Conservation (phyloP, 2,113 vertebrate genomes). For the Oncorhynchus masou region DNA sequence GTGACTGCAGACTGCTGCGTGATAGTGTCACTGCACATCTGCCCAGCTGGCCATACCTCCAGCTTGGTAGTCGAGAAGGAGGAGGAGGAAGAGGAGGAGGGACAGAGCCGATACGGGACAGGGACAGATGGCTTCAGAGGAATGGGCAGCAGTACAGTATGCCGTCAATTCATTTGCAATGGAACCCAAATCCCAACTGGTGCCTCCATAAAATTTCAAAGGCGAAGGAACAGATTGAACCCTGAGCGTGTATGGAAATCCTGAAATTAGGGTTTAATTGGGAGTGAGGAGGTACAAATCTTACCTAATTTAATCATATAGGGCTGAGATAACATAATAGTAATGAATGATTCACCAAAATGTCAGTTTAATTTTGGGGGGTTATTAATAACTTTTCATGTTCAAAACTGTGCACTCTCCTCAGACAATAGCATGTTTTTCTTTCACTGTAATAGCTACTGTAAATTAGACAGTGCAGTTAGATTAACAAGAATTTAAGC, state of each 20-base stretch:
- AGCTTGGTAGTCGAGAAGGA: slow-evolving; percentile 7
- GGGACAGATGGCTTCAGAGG: slow-evolving; percentile 53
- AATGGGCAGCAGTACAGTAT: slow-evolving; percentile 2
- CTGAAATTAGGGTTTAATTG: slow-evolving; percentile 38
- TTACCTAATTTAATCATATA: neutral
- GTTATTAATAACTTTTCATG: too few relatives aligned
- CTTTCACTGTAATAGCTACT: too few relatives aligned
- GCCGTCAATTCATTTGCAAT: slow-evolving; percentile 46
- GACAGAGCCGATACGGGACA: slow-evolving; percentile 5
- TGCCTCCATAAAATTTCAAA: slow-evolving; percentile 53
- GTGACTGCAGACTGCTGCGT: neutral
- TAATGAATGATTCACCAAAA: neutral
- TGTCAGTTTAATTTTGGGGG: too few relatives aligned
- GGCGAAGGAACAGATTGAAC: slow-evolving; percentile 51
- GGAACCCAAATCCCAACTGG: slow-evolving; percentile 51
- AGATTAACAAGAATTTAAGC: too few relatives aligned
- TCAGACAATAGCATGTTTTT: too few relatives aligned
- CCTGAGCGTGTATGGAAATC: slow-evolving; percentile 22
- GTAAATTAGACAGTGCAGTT: too few relatives aligned
- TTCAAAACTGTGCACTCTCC: too few relatives aligned
- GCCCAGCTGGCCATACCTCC: slow-evolving; percentile 2
- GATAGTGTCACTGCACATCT: neutral
- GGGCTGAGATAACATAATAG: neutral
- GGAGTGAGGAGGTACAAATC: slow-evolving; percentile 17
- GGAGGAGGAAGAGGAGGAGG: slow-evolving; percentile 11